Conservation (phyloP, 2,797 vertebrate species). For the Leptodactylus fallax region DNA sequence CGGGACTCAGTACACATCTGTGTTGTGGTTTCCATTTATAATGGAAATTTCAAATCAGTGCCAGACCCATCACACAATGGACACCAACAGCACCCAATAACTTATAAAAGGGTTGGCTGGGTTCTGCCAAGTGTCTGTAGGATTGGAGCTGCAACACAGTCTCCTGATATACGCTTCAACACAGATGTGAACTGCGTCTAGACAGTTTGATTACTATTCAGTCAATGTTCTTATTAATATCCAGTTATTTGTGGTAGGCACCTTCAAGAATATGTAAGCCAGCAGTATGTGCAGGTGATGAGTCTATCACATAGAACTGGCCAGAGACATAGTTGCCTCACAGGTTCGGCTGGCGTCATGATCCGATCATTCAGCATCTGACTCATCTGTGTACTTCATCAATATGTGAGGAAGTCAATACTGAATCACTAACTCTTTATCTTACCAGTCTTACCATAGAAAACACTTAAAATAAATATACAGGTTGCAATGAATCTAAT, state of each 20-base stretch:
- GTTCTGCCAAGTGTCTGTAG: too few species aligned
- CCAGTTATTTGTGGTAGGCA: background rate
- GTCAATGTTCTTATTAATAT: background rate
- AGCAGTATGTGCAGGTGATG: background rate
- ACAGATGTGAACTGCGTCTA: background rate
- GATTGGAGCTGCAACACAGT: too few species aligned
- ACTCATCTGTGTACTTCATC: background rate
- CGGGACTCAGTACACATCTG: too few species aligned
- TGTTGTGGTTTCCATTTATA: too few species aligned
- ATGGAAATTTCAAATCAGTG: too few species aligned
- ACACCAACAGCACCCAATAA: too few species aligned
- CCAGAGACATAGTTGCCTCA: background rate
- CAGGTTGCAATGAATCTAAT: conserved; percentile 26
- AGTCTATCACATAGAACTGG: background rate
- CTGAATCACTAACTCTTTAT: background rate
- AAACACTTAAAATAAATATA: conserved; percentile 18
- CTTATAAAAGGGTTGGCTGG: too few species aligned
- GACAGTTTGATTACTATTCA: background rate
- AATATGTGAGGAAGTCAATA: background rate
- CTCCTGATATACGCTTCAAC: too few species aligned
- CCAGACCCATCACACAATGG: too few species aligned
- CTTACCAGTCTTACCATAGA: background rate
- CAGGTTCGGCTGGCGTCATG: too few species aligned
- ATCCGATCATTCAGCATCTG: too few species aligned
- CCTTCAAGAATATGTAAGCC: background rate